Evolutionary conservation across 2,797 vertebrate genomes (phyloP), one percentile per base, ranked within the genome.

Genomic region (Pempheris klunzingeri): DNA sequence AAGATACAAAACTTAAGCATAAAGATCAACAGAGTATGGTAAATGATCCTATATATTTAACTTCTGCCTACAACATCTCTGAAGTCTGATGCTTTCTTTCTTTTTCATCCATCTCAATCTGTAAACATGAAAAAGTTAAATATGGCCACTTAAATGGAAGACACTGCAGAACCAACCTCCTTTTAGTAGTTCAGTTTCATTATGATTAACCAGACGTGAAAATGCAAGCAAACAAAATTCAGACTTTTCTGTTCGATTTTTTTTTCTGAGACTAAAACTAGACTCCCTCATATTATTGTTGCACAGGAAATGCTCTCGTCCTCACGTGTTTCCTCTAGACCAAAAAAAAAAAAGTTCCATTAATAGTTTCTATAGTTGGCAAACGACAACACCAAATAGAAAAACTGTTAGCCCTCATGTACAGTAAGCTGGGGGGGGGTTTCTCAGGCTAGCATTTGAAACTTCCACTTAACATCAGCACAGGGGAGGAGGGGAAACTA

Each of bases 331-430:
- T 62, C 11, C 17, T 59, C 52, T 4, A 58, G 34, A 53, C 59
- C 26, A 52, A 36, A 49, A 79, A 61, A 43, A 17, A 52, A 13
- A 4, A 53, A 65, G 39, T 43, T 59, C 32, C 9, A 18, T 66
- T 36, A 70, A 38, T 36, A 58, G 80, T 74, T 84, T 84, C 39
- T 77, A 41, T 46, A 60, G 28, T 28, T 60, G 46, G 20, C 36
- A 71, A 78, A 84, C 36, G 18, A 72, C 58, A 5, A 57, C 32
- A 28, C 24, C 73, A 36, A 20, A 43, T 73, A 77, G 47, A 86
- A 84, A 87, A 84, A 74, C 26, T 28, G 63, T 67, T 88, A 91
- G 91, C 90, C 88, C 88, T 92, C 81, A 69, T 89, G 71, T 80
- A 71, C 63, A 73, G 18, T 50, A 57, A 82, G 49, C 36, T 39